phyloP scores from a whole-genome alignment of 2,113 vertebrate species.

The Vulpes vulpes region DNA sequence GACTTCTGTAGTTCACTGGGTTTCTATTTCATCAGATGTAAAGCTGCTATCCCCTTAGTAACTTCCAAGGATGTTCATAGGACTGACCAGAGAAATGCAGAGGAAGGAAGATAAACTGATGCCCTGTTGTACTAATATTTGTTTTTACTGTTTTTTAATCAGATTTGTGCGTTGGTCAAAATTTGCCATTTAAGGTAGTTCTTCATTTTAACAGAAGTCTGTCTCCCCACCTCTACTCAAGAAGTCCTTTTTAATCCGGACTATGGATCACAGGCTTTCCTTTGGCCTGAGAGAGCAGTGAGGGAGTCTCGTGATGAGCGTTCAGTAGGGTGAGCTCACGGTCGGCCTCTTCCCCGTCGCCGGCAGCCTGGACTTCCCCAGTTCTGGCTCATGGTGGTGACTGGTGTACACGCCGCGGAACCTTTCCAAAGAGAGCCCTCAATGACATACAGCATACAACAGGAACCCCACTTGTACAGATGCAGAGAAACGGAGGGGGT shows the following conservation, averaged over 20 bases:
- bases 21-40: background rate
- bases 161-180: background rate
- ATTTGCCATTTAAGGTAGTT: background rate
- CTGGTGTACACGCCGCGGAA: background rate
- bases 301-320: background rate
- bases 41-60: background rate
- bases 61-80: background rate
- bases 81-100: background rate
- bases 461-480: background rate
- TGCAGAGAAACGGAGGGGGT: background rate
- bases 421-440: constrained; percentile 5
- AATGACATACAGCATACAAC: background rate
- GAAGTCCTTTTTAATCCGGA: background rate
- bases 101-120: background rate
- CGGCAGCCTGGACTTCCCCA: background rate
- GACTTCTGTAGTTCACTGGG: background rate
- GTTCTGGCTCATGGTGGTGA: background rate
- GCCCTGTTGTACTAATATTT: background rate
- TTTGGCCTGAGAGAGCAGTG: background rate
- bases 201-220: background rate
- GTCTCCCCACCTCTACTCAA: background rate
- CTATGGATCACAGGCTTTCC: background rate
- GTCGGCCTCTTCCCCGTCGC: background rate
- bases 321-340: background rate
- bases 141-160: background rate